Percentiles rank a stretch among this genome's conserved stretches.
These are phyloP conservation scores for Drosophila lini DNA, from an alignment of 1,140 invertebrate genomes.

Conservation along the genomic window DNA sequence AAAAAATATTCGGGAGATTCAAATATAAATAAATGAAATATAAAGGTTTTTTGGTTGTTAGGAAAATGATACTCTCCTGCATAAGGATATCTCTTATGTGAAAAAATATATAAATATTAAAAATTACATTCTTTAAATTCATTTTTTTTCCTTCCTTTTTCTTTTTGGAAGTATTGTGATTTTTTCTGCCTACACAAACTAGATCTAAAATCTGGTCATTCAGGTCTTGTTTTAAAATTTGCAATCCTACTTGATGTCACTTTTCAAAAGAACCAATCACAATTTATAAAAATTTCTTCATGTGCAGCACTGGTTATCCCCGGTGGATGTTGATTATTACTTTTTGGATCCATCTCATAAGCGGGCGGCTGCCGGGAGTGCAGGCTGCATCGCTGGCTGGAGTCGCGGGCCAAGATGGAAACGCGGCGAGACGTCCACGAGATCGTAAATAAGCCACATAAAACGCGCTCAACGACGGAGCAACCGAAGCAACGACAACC, in stretches of 20 bases:
- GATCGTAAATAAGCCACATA: slow-evolving; percentile 66
- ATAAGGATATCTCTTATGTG: not conserved
- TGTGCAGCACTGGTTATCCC: slow-evolving; percentile 26
- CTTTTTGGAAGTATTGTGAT: too few relatives aligned
- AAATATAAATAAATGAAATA: not conserved
- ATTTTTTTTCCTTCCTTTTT: too few relatives aligned
- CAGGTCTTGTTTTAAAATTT: not conserved
- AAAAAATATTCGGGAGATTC: not conserved
- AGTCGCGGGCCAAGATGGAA: slow-evolving; percentile 32
- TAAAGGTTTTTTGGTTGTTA: too few relatives aligned
- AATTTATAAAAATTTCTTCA: slow-evolving; percentile 1
- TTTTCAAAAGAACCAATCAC: not conserved
- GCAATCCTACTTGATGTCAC: not conserved
- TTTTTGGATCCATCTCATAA: slow-evolving; percentile 79
- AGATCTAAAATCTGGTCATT: too few relatives aligned
- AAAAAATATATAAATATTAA: too few relatives aligned
- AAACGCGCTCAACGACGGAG: slow-evolving; percentile 52
- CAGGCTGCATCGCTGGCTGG: slow-evolving; percentile 65
- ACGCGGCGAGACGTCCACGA: slow-evolving; percentile 51
- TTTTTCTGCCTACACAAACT: too few relatives aligned
- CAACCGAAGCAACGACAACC: slow-evolving; percentile 23
- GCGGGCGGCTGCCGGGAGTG: slow-evolving; percentile 39
- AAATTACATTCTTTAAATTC: too few relatives aligned
- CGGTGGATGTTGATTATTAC: slow-evolving; percentile 67
- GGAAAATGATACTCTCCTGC: not conserved